Evolutionary conservation across 2,888 invertebrate species (phyloP), one percentile per base, ranked within the genome.

Genomic region (Sphaeridia pumilis): DNA sequence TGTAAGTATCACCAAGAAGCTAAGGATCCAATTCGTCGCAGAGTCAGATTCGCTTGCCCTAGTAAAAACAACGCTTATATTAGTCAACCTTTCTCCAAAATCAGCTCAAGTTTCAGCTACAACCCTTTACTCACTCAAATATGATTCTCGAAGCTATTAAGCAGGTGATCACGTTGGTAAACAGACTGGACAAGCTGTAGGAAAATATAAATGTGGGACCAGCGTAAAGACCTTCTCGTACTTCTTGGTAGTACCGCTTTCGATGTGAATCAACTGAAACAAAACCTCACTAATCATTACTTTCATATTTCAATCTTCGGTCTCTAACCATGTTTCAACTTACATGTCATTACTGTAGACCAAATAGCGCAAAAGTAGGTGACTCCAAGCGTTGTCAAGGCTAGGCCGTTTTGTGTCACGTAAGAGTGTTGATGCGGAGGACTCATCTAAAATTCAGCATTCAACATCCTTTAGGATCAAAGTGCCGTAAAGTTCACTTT

Each of bases 231-330:
- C 89, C 89, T 70, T 90, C 89, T 49, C 89, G 82, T 0, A 84
- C 81, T 67, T 93, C 93, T 68, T 92, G 89, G 63, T 88, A 89
- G 71, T 89, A 92, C 36, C 87, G 76, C n/a, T 86, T 87, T n/a
- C 92, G 76, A 47, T 58, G 57, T 27, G 47, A 27, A 25, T 58
- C 68, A 60, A 69, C 70, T 70, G 55, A 7, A 60, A 60, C 36
- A n/a, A n/a, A n/a, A n/a, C n/a, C n/a, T n/a, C n/a, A n/a, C n/a
- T n/a, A n/a, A n/a, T n/a, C n/a, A n/a, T n/a, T n/a, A n/a, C n/a
- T n/a, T n/a, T n/a, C n/a, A n/a, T n/a, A n/a, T n/a, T n/a, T n/a
- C n/a, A 12, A 43, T 22, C n/a, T 24, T 26, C n/a, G n/a, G n/a
- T n/a, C n/a, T n/a, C n/a, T n/a, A n/a, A n/a, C n/a, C n/a, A n/a